phyloP scores from a whole-genome alignment of 2,113 vertebrate species.

The Vicugna pacos region DNA sequence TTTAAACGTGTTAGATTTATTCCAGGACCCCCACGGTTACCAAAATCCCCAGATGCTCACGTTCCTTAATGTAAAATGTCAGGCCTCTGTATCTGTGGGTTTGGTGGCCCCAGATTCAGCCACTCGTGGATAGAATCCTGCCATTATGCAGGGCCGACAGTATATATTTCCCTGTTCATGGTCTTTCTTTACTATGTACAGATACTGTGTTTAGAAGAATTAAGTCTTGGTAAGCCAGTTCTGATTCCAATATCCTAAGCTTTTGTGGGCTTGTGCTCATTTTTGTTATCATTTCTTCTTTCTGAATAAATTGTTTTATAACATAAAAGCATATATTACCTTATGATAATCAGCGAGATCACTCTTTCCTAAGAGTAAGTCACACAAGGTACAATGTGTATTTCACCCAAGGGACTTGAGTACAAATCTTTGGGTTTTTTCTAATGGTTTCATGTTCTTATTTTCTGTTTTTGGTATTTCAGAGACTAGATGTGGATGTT shows the following conservation, averaged over 20 bases:
- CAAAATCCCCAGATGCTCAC: background rate
- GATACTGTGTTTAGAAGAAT: background rate
- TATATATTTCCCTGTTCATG: background rate
- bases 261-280: background rate
- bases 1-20: background rate
- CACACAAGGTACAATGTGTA: background rate
- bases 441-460: background rate
- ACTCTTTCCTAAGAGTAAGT: background rate
- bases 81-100: background rate
- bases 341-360: background rate
- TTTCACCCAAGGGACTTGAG: background rate
- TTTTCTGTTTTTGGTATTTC: slow-evolving; percentile 14
- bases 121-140: background rate
- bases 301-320: background rate
- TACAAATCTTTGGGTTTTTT: background rate
- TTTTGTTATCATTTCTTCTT: background rate
- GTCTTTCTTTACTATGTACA: background rate
- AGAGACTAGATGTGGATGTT: slow-evolving; percentile 24
- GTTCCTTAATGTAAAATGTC: background rate
- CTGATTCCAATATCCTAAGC: background rate
- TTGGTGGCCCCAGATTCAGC: background rate
- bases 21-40: background rate
- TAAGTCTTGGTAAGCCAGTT: background rate
- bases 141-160: background rate
- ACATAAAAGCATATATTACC: background rate